Evolutionary conservation across 1,140 invertebrate species (phyloP), one percentile per base, ranked within the genome.

Genomic region (Pogonognathellus flavescens): DNA sequence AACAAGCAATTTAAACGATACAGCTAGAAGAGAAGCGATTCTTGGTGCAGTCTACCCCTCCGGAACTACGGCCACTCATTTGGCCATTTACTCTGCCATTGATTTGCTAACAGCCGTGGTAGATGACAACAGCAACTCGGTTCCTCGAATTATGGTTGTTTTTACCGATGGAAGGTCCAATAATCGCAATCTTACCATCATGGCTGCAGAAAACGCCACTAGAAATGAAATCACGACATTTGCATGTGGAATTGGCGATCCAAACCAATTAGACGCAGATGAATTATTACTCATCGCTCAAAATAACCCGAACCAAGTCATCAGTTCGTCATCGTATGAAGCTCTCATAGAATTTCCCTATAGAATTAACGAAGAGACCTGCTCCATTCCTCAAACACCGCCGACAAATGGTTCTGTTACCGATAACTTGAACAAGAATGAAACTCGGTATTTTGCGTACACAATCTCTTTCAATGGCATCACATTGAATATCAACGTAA

Each of bases 161-260:
- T 59, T 87, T 57, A 85, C 83, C 8, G 86, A 87, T 50, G 86
- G 86, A 7, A 8, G 25, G 2, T 85, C 84, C n/a, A 49, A 22
- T n/a, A 16, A 9, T 10, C 55, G 41, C 20, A 10, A 25, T 55
- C 50, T n/a, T 9, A 80, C 60, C 4, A 59, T 49, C 14, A 22
- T 5, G 8, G 11, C 80, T 59, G 83, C 83, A 22, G 18, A 14
- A 22, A 16, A 18, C 9, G 80, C 70, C 49, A 49, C 18, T 6
- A 11, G 1, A 1, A 25, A 0, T 0, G 60, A 57, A 0, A 81
- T 86, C 13, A 76, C 52, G 14, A 20, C 82, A 3, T 87, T 80
- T 83, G 83, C 83, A 22, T 49, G 85, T 25, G 86, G 86, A 18
- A 83, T 87, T 16, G 86, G 86, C 6, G 20, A 76, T 11, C 2